Conservation (phyloP, 2,888 invertebrate species). For the Hesperia comma region DNA sequence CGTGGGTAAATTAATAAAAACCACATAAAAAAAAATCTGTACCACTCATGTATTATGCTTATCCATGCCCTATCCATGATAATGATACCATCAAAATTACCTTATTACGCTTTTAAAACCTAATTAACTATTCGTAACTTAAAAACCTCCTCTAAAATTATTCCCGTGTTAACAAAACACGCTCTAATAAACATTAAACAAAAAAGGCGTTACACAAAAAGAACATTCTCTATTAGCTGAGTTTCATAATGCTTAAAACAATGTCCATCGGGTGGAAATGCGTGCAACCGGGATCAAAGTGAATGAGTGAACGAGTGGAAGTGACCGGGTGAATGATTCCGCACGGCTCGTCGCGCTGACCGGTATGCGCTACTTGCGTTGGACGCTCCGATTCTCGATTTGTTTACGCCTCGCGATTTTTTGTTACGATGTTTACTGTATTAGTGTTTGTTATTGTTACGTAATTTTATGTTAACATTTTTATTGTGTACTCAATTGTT, state of each 20-base stretch:
- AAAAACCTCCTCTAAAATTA: background rate
- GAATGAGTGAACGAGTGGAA: slow-evolving; percentile 63
- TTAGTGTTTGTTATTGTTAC: slow-evolving; percentile 13
- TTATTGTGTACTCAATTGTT: background rate
- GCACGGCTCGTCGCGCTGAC: slow-evolving; percentile 35
- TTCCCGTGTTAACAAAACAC: slow-evolving; percentile 11
- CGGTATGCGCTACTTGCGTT: slow-evolving; percentile 34
- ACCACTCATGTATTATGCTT: too few species aligned
- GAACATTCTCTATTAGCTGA: slow-evolving; percentile 26
- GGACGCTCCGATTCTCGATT: slow-evolving; percentile 26
- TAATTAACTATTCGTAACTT: background rate
- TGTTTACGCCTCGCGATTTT: slow-evolving; percentile 33
- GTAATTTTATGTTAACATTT: background rate
- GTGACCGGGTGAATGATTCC: slow-evolving; percentile 58
- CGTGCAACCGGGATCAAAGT: slow-evolving; percentile 74
- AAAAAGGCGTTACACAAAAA: slow-evolving; percentile 22
- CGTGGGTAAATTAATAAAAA: too few species aligned
- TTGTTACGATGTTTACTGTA: slow-evolving; percentile 25
- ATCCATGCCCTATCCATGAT: background rate
- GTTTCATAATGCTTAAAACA: slow-evolving; percentile 39
- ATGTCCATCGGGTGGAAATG: slow-evolving; percentile 67
- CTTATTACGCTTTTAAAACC: background rate
- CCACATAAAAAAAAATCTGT: too few species aligned
- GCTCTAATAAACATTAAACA: slow-evolving; percentile 19
- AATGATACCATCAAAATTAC: background rate